phyloP scores from a whole-genome alignment of 1,140 invertebrate species.

The Acromyrmex echinatior region DNA sequence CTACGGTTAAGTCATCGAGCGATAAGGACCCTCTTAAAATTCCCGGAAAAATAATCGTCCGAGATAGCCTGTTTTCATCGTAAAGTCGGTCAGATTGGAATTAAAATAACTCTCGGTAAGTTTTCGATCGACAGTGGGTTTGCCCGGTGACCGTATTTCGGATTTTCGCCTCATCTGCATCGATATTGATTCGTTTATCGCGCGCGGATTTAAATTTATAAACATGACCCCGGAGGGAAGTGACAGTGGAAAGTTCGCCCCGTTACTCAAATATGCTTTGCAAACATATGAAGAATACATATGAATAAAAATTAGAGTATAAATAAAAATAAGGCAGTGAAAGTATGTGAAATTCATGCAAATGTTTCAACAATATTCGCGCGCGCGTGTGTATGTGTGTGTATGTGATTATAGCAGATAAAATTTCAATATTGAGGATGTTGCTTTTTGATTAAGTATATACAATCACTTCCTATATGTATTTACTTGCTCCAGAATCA shows the following conservation, averaged over 20 bases:
- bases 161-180: constrained; percentile 60
- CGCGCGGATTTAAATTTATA: constrained; percentile 62
- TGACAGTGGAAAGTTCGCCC: constrained; percentile 16
- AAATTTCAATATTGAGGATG: constrained; percentile 9
- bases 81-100: constrained; percentile 70
- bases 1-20: constrained; percentile 10
- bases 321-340: constrained; percentile 51
- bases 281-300: constrained; percentile 15
- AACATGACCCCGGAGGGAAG: constrained; percentile 33
- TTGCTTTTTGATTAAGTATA: background rate
- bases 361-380: background rate
- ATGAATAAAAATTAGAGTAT: constrained; percentile 49
- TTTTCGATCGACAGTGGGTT: constrained; percentile 49
- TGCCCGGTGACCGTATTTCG: constrained; percentile 47
- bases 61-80: constrained; percentile 64
- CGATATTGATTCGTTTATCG: constrained; percentile 65
- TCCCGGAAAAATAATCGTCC: constrained; percentile 72
- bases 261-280: constrained; percentile 53
- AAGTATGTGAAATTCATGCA: constrained; percentile 10
- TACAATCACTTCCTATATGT: background rate
- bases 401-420: background rate
- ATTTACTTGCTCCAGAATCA: background rate
- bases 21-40: constrained; percentile 24
- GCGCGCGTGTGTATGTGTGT: no score
- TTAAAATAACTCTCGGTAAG: constrained; percentile 72